A percentile compares a stretch with the other conserved stretches of the same genome.
phyloP scores from a whole-genome alignment of 2,888 invertebrate genomes.

The Hirtodrosophila histrioides region DNA sequence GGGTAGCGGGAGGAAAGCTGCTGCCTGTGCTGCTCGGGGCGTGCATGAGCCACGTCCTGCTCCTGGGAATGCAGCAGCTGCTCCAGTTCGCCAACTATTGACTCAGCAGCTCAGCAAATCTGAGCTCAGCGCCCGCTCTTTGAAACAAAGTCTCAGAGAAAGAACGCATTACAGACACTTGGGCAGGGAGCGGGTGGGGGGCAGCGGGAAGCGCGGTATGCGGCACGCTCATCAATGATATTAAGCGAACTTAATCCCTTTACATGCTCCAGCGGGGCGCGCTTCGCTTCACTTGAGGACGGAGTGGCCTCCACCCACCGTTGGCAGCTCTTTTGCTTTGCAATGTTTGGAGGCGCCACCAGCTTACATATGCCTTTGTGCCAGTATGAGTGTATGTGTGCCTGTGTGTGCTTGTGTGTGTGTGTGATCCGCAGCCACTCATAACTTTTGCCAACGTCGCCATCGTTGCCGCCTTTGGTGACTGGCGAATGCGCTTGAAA shows the following conservation, averaged over 20 bases:
- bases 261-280: conserved; percentile 63
- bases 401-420: conserved; percentile 30
- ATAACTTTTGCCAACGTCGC: conserved; percentile 66
- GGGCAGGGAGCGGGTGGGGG: not conserved
- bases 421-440: conserved; percentile 66
- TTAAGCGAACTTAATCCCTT: conserved; percentile 78
- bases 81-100: conserved; percentile 40
- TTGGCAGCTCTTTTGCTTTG: conserved; percentile 23
- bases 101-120: conserved; percentile 57
- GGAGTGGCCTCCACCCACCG: not conserved
- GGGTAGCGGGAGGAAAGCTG: not conserved
- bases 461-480: conserved; percentile 71
- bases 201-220: not conserved
- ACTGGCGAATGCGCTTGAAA: conserved; percentile 80
- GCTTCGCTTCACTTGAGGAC: conserved; percentile 53
- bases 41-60: conserved; percentile 10
- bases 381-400: conserved; percentile 10
- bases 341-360: conserved; percentile 39
- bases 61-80: conserved; percentile 65
- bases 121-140: conserved; percentile 46
- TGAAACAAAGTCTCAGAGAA: conserved; percentile 53
- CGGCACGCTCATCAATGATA: conserved; percentile 73
- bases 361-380: conserved; percentile 51
- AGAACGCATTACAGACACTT: conserved; percentile 52
- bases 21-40: not conserved